phyloP scores from a whole-genome alignment of 2,888 invertebrate species.

The Busseola fusca region DNA sequence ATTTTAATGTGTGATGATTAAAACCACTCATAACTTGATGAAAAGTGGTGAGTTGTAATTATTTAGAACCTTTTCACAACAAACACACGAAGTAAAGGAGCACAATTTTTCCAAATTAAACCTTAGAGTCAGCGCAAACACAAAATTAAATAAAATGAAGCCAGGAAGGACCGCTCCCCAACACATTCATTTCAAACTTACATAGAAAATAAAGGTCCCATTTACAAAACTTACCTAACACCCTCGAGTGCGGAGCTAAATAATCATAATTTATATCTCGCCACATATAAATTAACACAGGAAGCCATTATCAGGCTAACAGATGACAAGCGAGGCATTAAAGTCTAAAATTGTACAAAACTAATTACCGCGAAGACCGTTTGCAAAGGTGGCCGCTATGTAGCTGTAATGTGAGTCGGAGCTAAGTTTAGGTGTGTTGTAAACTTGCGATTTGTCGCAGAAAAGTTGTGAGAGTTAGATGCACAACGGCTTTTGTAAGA shows the following conservation, averaged over 20 bases:
- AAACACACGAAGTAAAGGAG: conserved; percentile 11
- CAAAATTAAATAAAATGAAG: conserved; percentile 54
- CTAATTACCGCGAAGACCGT: conserved; percentile 79
- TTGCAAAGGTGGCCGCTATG: conserved; percentile 64
- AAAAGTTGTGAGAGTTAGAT: conserved; percentile 24
- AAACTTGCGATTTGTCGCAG: conserved; percentile 57
- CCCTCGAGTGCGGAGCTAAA: conserved; percentile 57
- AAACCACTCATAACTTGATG: background rate
- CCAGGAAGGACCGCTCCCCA: conserved; percentile 30
- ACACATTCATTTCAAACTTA: conserved; percentile 56
- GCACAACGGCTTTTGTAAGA: conserved; percentile 7
- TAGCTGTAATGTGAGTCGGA: conserved; percentile 49
- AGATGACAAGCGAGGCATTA: conserved; percentile 78
- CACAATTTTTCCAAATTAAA: conserved; percentile 30
- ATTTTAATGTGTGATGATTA: background rate
- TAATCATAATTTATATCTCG: conserved; percentile 74
- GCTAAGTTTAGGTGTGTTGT: conserved; percentile 49
- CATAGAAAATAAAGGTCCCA: conserved; percentile 49
- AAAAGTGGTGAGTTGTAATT: background rate
- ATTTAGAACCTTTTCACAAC: background rate
- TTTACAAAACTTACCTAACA: conserved; percentile 51
- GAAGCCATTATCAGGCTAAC: conserved; percentile 78
- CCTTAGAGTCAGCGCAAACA: conserved; percentile 20
- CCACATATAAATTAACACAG: conserved; percentile 77
- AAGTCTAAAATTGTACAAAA: conserved; percentile 82